These are phyloP conservation scores for Torymus tubicola DNA, from an alignment of 2,888 invertebrate genomes.

Conservation along the genomic window DNA sequence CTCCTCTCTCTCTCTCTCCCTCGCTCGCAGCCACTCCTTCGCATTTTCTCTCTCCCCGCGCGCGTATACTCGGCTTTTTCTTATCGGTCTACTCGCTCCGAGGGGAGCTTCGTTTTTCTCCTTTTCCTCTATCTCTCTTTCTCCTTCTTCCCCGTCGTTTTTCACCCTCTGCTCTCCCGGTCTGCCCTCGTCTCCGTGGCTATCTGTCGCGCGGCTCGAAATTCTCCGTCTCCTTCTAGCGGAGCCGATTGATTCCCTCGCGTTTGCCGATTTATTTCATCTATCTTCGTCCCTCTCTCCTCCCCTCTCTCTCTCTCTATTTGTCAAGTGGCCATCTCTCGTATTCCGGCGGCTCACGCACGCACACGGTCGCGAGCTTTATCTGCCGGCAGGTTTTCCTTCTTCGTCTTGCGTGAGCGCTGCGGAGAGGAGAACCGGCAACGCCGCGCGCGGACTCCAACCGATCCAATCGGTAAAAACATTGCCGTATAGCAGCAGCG, in stretches of 20 bases:
- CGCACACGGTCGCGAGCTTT: too few relatives aligned
- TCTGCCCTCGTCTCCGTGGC: too few relatives aligned
- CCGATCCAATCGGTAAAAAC: slow-evolving; percentile 20
- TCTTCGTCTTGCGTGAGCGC: too few relatives aligned
- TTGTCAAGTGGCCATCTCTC: too few relatives aligned
- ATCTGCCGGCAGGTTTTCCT: too few relatives aligned
- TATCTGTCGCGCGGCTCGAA: too few relatives aligned
- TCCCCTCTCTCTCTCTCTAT: too few relatives aligned
- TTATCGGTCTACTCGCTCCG: background rate
- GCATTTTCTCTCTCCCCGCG: background rate
- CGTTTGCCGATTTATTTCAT: background rate
- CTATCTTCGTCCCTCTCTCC: background rate
- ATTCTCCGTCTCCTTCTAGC: too few relatives aligned
- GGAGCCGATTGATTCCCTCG: too few relatives aligned
- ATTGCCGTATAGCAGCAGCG: slow-evolving; percentile 2
- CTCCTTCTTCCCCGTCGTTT: too few relatives aligned
- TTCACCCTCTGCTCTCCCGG: too few relatives aligned
- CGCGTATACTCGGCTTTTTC: background rate
- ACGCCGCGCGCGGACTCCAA: background rate
- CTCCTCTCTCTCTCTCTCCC: background rate
- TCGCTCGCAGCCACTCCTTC: background rate
- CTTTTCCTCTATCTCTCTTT: background rate
- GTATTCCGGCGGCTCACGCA: too few relatives aligned
- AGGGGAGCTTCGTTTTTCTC: background rate
- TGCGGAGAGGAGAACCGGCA: background rate